Conservation (phyloP, 2,888 invertebrate genomes). For the Polyommatus icarus region DNA sequence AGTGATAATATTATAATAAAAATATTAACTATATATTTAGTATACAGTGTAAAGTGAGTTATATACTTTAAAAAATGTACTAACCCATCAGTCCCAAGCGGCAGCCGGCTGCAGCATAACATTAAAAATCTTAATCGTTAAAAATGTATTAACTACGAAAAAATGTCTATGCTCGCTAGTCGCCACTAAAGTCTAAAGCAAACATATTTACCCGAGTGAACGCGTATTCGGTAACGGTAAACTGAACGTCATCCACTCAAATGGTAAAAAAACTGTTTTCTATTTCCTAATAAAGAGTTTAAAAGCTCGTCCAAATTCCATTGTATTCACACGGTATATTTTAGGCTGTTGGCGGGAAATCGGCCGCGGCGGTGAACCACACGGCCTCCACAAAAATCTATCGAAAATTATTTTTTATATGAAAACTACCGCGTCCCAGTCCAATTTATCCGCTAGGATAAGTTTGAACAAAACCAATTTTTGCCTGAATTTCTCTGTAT, state of each 20-base stretch:
- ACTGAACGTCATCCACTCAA: not conserved
- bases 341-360: not conserved
- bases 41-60: too few relatives aligned
- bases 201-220: not conserved
- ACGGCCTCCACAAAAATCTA: not conserved
- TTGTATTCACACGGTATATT: conserved; percentile 9
- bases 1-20: too few relatives aligned
- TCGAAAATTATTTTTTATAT: conserved; percentile 9
- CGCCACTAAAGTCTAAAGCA: too few relatives aligned
- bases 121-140: too few relatives aligned
- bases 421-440: not conserved
- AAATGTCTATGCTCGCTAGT: too few relatives aligned
- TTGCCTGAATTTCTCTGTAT: not conserved
- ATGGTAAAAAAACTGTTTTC: not conserved
- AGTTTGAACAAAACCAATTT: conserved; percentile 14
- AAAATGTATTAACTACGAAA: too few relatives aligned
- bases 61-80: too few relatives aligned
- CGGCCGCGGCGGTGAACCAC: conserved; percentile 2
- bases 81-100: too few relatives aligned
- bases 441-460: conserved; percentile 4
- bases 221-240: not conserved
- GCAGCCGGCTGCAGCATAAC: too few relatives aligned
- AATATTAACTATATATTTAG: too few relatives aligned
- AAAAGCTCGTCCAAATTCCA: not conserved
- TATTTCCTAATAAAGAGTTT: not conserved